Conservation (phyloP, 2,113 vertebrate genomes). For the Rhea pennata region DNA sequence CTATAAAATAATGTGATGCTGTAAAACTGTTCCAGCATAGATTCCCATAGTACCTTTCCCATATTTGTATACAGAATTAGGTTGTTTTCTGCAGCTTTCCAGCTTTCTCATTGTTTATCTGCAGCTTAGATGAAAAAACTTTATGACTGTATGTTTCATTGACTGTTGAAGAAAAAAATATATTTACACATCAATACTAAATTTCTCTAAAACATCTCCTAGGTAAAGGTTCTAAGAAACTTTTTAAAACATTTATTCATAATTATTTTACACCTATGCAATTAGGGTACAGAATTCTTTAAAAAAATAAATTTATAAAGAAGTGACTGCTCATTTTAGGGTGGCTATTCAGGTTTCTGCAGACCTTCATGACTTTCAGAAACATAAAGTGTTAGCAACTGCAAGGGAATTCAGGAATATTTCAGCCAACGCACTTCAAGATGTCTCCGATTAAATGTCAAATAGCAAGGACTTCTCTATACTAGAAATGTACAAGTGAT, state of each 20-base stretch:
- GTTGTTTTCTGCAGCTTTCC: not conserved
- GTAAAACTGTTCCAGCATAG: not conserved
- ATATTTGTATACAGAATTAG: not conserved
- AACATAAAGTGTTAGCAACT: not conserved
- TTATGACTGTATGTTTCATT: not conserved
- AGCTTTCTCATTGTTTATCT: not conserved
- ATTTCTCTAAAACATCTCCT: not conserved
- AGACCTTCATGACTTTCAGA: not conserved
- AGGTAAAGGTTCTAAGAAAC: not conserved
- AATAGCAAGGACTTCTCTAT: not conserved
- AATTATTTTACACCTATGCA: not conserved
- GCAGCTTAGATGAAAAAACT: not conserved
- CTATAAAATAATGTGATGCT: not conserved
- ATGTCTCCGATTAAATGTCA: not conserved
- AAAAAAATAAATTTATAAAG: not conserved
- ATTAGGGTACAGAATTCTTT: not conserved
- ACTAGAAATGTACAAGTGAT: not conserved
- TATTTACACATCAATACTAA: not conserved
- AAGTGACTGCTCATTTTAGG: not conserved
- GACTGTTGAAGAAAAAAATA: not conserved
- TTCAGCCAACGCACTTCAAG: not conserved
- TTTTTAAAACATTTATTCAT: not conserved
- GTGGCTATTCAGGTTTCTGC: not conserved
- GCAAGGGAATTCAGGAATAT: not conserved
- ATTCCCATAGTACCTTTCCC: not conserved